A percentile compares a stretch with the other conserved stretches of the same genome.
phyloP scores from a whole-genome alignment of 2,888 invertebrate species.

The Macrophya annulata region DNA sequence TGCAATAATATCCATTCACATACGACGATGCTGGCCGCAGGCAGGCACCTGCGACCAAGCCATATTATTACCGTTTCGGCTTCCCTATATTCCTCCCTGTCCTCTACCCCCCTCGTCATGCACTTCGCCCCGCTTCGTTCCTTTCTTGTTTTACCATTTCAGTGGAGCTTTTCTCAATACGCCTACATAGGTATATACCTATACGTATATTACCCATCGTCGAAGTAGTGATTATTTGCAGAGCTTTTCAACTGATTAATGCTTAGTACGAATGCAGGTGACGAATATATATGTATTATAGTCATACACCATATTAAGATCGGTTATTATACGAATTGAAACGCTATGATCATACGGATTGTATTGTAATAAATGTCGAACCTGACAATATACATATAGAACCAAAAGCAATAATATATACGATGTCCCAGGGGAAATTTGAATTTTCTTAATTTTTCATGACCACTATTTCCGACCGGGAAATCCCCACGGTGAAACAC shows the following conservation, averaged over 20 bases:
- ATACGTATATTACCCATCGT: too few relatives aligned
- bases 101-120: constrained; percentile 42
- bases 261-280: not conserved
- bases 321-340: not conserved
- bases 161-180: not conserved
- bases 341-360: not conserved
- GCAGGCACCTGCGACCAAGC: constrained; percentile 47
- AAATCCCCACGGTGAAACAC: constrained; percentile 17
- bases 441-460: constrained; percentile 49
- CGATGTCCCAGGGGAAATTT: constrained; percentile 48
- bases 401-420: not conserved
- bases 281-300: not conserved
- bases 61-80: constrained; percentile 51
- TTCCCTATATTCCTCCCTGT: constrained; percentile 56
- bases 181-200: not conserved
- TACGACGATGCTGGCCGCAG: constrained; percentile 27
- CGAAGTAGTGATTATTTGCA: constrained; percentile 10
- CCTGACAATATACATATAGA: not conserved
- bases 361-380: not conserved
- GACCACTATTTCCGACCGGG: constrained; percentile 9
- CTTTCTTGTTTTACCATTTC: constrained; percentile 12
- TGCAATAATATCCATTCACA: constrained; percentile 56
- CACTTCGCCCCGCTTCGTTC: constrained; percentile 24
- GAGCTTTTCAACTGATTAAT: not conserved
- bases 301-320: not conserved